These are phyloP conservation scores for Chionodraco myersi DNA, from an alignment of 2,113 vertebrate genomes.

Conservation along the genomic window DNA sequence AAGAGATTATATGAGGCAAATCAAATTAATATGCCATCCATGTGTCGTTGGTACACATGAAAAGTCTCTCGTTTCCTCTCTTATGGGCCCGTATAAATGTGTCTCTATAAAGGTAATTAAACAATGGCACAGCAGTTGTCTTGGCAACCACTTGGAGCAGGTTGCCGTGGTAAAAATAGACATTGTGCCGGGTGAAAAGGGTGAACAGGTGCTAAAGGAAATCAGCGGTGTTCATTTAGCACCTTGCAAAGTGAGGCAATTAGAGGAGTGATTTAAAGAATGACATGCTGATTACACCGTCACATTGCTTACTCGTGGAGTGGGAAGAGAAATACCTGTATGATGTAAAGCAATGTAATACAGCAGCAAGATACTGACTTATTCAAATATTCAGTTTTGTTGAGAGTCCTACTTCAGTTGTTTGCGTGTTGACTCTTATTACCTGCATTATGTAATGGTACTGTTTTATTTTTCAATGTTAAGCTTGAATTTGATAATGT, in stretches of 20 bases:
- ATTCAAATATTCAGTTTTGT: neutral
- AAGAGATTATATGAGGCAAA: neutral
- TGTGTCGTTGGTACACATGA: neutral
- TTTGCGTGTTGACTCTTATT: neutral
- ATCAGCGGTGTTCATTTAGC: slow-evolving; percentile 17
- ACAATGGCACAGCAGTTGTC: slow-evolving; percentile 60
- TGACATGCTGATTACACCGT: slow-evolving; percentile 17
- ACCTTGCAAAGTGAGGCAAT: slow-evolving; percentile 11
- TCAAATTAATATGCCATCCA: neutral
- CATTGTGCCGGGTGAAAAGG: slow-evolving; percentile 10
- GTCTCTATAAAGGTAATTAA: slow-evolving; percentile 40
- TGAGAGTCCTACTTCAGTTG: neutral
- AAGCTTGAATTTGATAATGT: neutral
- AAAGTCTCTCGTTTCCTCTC: neutral
- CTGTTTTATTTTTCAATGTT: neutral
- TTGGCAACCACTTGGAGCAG: slow-evolving; percentile 52
- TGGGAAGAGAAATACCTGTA: slow-evolving; percentile 16
- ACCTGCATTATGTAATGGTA: neutral
- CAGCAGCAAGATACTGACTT: neutral
- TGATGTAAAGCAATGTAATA: slow-evolving; percentile 45
- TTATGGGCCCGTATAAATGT: neutral
- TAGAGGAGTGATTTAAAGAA: slow-evolving; percentile 6
- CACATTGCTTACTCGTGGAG: slow-evolving; percentile 1
- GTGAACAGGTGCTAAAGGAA: slow-evolving; percentile 13
- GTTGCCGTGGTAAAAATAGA: slow-evolving; percentile 56